Evolutionary conservation across 2,888 invertebrate species (phyloP), one percentile per base, ranked within the genome.

Genomic region (Drosophila mercatorum): DNA sequence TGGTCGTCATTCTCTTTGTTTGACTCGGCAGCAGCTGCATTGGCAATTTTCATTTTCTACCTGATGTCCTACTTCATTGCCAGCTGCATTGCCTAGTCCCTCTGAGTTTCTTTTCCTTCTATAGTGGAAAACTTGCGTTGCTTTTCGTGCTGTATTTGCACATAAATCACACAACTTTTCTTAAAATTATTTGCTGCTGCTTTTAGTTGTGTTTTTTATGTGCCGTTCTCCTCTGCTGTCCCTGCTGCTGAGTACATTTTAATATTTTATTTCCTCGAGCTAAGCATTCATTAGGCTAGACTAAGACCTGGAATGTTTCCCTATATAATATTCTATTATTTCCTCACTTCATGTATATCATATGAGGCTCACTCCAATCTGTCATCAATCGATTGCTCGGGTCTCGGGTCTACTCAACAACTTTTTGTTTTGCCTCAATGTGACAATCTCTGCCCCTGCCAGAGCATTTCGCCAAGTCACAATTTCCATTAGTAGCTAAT

Each of bases 401-500:
- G 22, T 22, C 26, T 7, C 38, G 36, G 7, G 4, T 5, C 5
- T 1, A 3, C 31, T 55, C 3, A 3, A 4, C 38, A 38, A 36
- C 11, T 44, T 46, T 8, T 38, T 63, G 26, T 49, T 26, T 49
- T 22, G 22, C 26, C 34, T 64, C 40, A 41, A 28, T 41, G 11
- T 12, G 34, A 51, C 49, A 36, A 34, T 22, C 22, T 38, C 22
- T 14, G 10, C 2, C 14, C 11, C 67, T 28, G 49, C 5, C 43
- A 64, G 46, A 36, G 73, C 61, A 70, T 77, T 71, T 75, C 56
- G 64, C 68, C 53, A 78, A 75, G 74, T 80, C 75, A 86, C 83
- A 78, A 72, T 89, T 84, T 84, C 86, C 89, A 87, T 85, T 88
- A 90, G 85, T 63, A 83, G 79, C 90, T 89, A 89, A 90, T 89